phyloP scores from a whole-genome alignment of 2,888 invertebrate species.

The Mesoligia furuncula region DNA sequence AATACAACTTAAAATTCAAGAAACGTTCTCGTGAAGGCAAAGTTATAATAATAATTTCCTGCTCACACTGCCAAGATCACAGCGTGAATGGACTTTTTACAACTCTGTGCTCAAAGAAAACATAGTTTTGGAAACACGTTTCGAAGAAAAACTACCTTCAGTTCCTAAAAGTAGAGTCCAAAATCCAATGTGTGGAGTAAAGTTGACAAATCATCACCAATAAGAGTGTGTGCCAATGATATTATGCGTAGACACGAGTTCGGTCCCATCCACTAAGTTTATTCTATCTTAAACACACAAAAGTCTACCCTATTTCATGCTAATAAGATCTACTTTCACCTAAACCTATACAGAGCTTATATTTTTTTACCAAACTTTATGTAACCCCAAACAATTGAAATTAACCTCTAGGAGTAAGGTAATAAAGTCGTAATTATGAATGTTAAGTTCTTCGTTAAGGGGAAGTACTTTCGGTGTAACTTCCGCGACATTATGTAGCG shows the following conservation, averaged over 20 bases:
- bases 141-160: constrained; percentile 56
- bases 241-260: constrained; percentile 89
- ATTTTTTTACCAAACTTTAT: constrained; percentile 64
- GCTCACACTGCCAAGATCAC: constrained; percentile 73
- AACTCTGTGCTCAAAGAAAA: constrained; percentile 77
- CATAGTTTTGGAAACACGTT: constrained; percentile 59
- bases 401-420: constrained; percentile 65
- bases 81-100: constrained; percentile 81
- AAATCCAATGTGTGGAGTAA: constrained; percentile 63
- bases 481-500: constrained; percentile 79
- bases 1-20: constrained; percentile 66
- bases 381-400: constrained; percentile 48
- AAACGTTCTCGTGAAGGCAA: constrained; percentile 59
- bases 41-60: constrained; percentile 68
- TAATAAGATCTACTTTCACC: constrained; percentile 57
- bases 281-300: constrained; percentile 49
- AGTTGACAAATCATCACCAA: constrained; percentile 88
- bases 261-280: constrained; percentile 71
- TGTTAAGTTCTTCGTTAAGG: constrained; percentile 77
- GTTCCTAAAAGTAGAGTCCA: constrained; percentile 53
- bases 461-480: constrained; percentile 78
- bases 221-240: constrained; percentile 84
- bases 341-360: constrained; percentile 40
- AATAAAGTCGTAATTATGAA: constrained; percentile 76
- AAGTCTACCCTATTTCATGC: constrained; percentile 50